Evolutionary conservation across 2,113 vertebrate species (phyloP).

Genomic region (Nesogale talazaci): DNA sequence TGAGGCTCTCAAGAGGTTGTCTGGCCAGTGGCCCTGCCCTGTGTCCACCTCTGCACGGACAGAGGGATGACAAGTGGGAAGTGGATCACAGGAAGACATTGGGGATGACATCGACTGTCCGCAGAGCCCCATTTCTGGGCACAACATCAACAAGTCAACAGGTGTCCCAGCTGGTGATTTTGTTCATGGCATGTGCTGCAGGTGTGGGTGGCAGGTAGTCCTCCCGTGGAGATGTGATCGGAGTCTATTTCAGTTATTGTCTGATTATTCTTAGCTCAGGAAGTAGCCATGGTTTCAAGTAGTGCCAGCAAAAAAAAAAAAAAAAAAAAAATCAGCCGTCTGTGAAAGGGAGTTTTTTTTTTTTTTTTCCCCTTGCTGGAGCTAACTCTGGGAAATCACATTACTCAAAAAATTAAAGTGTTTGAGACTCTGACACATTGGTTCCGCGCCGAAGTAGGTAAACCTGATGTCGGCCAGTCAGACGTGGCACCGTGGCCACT

Average conservation of each 20-base stretch:
- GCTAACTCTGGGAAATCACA: constrained; percentile 45
- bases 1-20: neutral
- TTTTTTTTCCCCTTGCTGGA: neutral
- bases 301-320: constrained; percentile 25
- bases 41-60: neutral
- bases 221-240: neutral
- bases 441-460: neutral
- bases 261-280: constrained; percentile 24
- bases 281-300: constrained; percentile 58
- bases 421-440: neutral
- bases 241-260: neutral
- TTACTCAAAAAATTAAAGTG: neutral
- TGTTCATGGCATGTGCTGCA: constrained; percentile 36
- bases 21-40: neutral
- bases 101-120: neutral
- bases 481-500: neutral
- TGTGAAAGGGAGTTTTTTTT: neutral
- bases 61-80: neutral
- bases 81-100: constrained; percentile 22
- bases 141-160: neutral
- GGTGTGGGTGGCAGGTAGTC: constrained; percentile 3
- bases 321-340: neutral
- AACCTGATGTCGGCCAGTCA: constrained; percentile 48
- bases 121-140: neutral
- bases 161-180: constrained; percentile 50